Evolutionary conservation across 1,140 invertebrate genomes (phyloP).

Genomic region (Drosophila tani): DNA sequence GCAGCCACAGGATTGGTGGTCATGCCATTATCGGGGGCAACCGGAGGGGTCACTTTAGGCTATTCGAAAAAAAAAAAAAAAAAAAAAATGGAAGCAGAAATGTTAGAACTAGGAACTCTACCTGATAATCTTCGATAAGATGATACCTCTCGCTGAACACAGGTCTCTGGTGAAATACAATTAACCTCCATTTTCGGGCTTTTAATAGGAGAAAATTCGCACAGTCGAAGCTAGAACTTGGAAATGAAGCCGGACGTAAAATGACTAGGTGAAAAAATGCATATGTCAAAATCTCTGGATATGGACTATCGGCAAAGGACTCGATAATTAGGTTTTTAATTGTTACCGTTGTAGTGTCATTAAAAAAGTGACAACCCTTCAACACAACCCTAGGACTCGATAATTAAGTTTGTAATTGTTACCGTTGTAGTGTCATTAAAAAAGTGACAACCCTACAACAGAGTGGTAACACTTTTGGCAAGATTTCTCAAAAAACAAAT

Average conservation of each 20-base stretch:
- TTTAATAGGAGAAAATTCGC: conserved; percentile 24
- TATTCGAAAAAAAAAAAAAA: background rate
- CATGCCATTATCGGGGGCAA: background rate
- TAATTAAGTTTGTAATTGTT: background rate
- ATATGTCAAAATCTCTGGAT: conserved; percentile 39
- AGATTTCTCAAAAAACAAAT: background rate
- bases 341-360: no score
- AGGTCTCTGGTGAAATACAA: conserved; percentile 28
- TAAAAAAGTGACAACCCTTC: conserved; percentile 3
- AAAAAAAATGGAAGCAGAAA: background rate
- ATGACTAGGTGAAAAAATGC: conserved; percentile 31
- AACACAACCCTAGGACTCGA: background rate
- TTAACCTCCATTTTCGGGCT: conserved; percentile 52
- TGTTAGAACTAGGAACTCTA: background rate
- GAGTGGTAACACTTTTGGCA: background rate
- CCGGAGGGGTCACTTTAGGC: background rate
- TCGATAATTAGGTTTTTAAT: background rate
- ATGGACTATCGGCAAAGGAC: conserved; percentile 16
- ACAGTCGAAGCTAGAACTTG: conserved; percentile 35
- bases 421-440: background rate
- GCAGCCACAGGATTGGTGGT: background rate
- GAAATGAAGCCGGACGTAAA: conserved; percentile 28
- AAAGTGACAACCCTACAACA: conserved; percentile 2
- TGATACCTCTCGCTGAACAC: conserved; percentile 50
- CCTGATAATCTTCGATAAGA: background rate